phyloP scores from a whole-genome alignment of 2,797 vertebrate species.

The Glossophaga mutica region DNA sequence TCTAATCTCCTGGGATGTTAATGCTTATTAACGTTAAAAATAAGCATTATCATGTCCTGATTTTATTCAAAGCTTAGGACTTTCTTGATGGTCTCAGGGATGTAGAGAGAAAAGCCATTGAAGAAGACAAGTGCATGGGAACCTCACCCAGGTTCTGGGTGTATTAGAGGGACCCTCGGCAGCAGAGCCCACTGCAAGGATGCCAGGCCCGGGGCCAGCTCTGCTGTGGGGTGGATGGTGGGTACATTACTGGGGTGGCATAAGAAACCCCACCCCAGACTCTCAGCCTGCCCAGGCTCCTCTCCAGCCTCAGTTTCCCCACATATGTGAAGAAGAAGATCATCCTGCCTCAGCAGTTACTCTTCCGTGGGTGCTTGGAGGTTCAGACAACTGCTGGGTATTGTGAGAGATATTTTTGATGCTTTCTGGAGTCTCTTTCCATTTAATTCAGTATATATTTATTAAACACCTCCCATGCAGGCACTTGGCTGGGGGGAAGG shows the following conservation, averaged over 20 bases:
- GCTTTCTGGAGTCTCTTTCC: background rate
- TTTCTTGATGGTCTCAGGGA: background rate
- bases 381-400: background rate
- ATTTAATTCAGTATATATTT: background rate
- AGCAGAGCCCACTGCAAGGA: background rate
- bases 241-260: fast-evolving
- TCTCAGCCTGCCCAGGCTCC: background rate
- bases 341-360: background rate
- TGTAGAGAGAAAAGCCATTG: background rate
- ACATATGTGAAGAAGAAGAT: background rate
- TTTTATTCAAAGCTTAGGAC: background rate
- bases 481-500: background rate
- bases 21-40: background rate
- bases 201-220: background rate
- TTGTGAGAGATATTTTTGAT: background rate
- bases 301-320: background rate
- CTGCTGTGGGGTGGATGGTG: background rate
- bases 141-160: background rate
- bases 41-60: background rate
- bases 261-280: background rate
- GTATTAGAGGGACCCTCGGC: background rate
- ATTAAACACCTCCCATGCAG: background rate
- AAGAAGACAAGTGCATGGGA: background rate
- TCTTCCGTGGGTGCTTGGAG: background rate
- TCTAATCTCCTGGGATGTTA: background rate